Evolutionary conservation across 1,140 invertebrate species (phyloP).

Genomic region (Drosophila varians): DNA sequence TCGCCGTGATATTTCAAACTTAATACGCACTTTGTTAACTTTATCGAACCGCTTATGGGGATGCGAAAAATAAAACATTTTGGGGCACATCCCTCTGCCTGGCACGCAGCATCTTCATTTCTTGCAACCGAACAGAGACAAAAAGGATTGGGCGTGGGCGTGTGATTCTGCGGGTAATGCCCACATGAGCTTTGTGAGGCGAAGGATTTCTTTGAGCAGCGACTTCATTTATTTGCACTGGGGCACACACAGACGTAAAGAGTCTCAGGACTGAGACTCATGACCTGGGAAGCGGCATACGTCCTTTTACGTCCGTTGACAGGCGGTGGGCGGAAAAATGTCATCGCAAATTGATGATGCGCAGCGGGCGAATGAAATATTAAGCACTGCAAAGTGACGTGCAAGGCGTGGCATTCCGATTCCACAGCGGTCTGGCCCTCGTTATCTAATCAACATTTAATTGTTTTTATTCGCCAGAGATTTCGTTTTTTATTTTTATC

Average conservation of each 20-base stretch:
- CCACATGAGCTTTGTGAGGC: constrained; percentile 26
- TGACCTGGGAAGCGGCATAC: background rate
- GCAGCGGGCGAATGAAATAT: constrained; percentile 31
- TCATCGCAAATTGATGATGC: constrained; percentile 49
- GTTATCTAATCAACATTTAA: constrained; percentile 57
- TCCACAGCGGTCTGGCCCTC: constrained; percentile 5
- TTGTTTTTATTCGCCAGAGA: constrained; percentile 37
- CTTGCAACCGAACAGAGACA: constrained; percentile 21
- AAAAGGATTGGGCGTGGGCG: background rate
- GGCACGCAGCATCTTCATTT: constrained; percentile 41
- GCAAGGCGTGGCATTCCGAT: constrained; percentile 6
- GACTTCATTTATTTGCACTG: constrained; percentile 53
- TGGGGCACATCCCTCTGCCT: constrained; percentile 36
- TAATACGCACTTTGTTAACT: constrained; percentile 37
- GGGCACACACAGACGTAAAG: background rate
- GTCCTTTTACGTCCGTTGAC: constrained; percentile 11
- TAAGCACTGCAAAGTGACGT: constrained; percentile 12
- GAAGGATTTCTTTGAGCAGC: constrained; percentile 20
- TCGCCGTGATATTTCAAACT: constrained; percentile 10
- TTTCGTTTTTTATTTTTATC: constrained; percentile 32
- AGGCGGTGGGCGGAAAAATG: constrained; percentile 17
- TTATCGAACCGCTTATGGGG: constrained; percentile 21
- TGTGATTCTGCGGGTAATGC: constrained; percentile 41
- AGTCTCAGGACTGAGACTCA: background rate
- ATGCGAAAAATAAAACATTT: constrained; percentile 38